Base-by-base conservation (phyloP, 2,888 invertebrate species). In the Cremastinae sp. region DNA sequence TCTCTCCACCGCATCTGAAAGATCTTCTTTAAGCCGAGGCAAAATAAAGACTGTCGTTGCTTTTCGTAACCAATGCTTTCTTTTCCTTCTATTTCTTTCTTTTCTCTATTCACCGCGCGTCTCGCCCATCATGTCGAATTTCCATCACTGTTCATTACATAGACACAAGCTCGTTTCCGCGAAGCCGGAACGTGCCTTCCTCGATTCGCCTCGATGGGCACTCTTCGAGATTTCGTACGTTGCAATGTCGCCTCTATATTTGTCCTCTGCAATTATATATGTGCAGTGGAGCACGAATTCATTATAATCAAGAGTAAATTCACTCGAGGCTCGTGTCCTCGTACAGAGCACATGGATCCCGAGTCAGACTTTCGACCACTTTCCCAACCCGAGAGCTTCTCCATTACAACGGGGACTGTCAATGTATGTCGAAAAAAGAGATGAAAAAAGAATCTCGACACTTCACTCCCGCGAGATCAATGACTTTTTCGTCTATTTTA, bases 331-430 rank as follows among this genome's bases (percentile, higher is more conserved):
- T 28, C 56, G 34, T 61, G 20, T 51, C 28, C 36, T 62, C 54
- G 36, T 59, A 34, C 36, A 45, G 47, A 12, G 28, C 47, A 10
- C 43, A 56, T 38, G 8, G 22, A 41, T 41, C 36, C 18, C 18
- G 74, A 81, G 79, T 12, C 81, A 14, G 14, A 69, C 38, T n/a
- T 80, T 81, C 82, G 81, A 56, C 51, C 20, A 5, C 75, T 79
- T 80, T 81, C 78, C 78, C 69, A 56, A 65, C 53, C 18, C 14
- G 20, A 76, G 68, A 22, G 34, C 28, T 22, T 62, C 62, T 16
- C n/a, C 38, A 12, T 59, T 12, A 4, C 16, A 7, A 47, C 12
- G 4, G n/a, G n/a, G 3, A 14, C 45, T 16, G 16, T 10, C 8
- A 2, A 5, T 22, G 20, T 28, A 20, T 18, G 7, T 5, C n/a